Base-by-base conservation (phyloP, 2,797 vertebrate species). In the Pangasius mekongensis region DNA sequence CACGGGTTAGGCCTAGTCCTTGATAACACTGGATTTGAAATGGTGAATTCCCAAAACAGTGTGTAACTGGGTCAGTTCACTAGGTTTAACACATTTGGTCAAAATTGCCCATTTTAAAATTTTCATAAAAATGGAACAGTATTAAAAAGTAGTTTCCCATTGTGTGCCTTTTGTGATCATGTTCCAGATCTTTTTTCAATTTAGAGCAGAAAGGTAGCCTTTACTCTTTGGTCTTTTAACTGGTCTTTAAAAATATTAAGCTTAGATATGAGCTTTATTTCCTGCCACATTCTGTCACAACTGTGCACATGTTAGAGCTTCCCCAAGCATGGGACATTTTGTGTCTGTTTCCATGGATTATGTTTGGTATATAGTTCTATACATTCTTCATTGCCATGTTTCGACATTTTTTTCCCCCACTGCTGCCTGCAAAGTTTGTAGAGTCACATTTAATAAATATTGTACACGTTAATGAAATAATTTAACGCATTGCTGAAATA, bases 41-140 rank as follows among this genome's bases (percentile, higher is more conserved):
- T 80, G 52, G 52, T 36, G 18, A 58, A 80, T 80, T 80, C 76
- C 76, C 83, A 67, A 52, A 84, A 39, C 33, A 73, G 33, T 85
- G 30, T 43, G 56, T 74, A 85, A 85, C 58, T 83, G 58, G 80
- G 80, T 62, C 80, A 82, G 80, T 43, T 83, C 80, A 47, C 56
- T 62, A 62, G 22, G 6, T 27, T 62, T 83, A 47, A 83, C 39
- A 7, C 39, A 47, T 64, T n/a, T 83, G 58, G 81, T 83, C 81
- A 83, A 47, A 39, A 54, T 30, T 20, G 76, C 49, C n/a, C 16
- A 58, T 58, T 58, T 80, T 36, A 24, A 80, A 80, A 82, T 27
- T 18, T 2, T 16, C n/a, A 62, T 82, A 82, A 60, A 62, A 82
- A 60, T 81, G 36, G 22, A 81, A 27, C 36, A 62, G 43, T 62